These are phyloP conservation scores for Uria aalge DNA, from an alignment of 2,113 vertebrate genomes.

Conservation along the genomic window DNA sequence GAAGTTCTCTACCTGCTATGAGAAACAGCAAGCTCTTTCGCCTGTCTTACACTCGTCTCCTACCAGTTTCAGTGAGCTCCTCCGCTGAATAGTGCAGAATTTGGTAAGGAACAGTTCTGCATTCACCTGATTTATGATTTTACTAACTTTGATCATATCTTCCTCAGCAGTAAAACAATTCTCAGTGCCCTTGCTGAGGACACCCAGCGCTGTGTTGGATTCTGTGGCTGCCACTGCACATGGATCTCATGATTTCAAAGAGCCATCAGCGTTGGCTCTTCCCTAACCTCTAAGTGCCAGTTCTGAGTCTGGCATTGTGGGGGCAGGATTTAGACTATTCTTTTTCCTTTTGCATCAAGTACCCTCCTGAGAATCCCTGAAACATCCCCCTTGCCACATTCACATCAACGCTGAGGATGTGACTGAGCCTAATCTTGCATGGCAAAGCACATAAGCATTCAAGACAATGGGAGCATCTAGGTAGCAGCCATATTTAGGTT, in stretches of 20 bases:
- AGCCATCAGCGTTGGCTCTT: background rate
- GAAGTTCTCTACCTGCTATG: background rate
- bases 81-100: background rate
- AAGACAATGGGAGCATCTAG: background rate
- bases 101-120: background rate
- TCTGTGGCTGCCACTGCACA: background rate
- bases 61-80: background rate
- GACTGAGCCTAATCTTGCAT: background rate
- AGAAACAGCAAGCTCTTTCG: background rate
- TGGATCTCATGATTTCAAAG: background rate
- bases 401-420: rapidly evolving
- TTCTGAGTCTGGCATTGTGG: background rate
- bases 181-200: background rate
- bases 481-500: background rate
- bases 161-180: background rate
- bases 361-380: background rate
- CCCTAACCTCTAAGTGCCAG: background rate
- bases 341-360: background rate
- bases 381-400: background rate
- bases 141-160: background rate
- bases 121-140: background rate
- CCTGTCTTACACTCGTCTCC: background rate
- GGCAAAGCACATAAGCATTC: background rate
- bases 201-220: background rate
- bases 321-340: background rate